A percentile compares a stretch with the other conserved stretches of the same genome.
Evolutionary conservation across 64 coral and sea anemone genomes (phyloP).

Genomic region (Montipora cactus): DNA sequence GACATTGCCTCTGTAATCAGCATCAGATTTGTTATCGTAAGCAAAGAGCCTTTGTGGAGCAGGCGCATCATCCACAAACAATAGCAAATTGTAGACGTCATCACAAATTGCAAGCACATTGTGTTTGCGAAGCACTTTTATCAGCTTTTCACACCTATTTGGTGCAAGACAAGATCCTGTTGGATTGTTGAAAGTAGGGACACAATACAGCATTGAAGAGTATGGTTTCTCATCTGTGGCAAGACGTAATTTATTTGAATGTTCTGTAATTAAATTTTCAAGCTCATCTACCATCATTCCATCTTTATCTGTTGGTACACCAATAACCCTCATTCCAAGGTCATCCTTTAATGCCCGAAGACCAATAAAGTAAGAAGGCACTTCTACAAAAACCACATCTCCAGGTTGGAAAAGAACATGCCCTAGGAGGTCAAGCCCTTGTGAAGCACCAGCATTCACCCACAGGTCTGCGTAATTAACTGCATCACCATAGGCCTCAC

Average conservation of each 20-base stretch:
- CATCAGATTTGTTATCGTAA: constrained; percentile 79
- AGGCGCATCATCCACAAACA: constrained; percentile 60
- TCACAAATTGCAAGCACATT: constrained; percentile 85
- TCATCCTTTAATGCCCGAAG: constrained; percentile 69
- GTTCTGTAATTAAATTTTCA: constrained; percentile 69
- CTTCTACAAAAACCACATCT: constrained; percentile 87
- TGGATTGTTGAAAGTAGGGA: constrained; percentile 92
- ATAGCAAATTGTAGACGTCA: constrained; percentile 88
- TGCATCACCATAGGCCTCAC: constrained; percentile 53
- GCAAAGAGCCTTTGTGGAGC: constrained; percentile 72
- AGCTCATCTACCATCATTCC: constrained; percentile 84
- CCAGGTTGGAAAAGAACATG: constrained; percentile 66
- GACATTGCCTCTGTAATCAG: constrained; percentile 92
- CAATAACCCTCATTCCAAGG: constrained; percentile 69
- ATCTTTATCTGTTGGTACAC: constrained; percentile 72
- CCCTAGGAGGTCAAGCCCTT: constrained; percentile 56
- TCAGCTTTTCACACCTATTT: constrained; percentile 70
- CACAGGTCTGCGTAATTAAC: constrained; percentile 71
- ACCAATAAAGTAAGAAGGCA: constrained; percentile 87
- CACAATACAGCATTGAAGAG: constrained; percentile 74
- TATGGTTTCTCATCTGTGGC: constrained; percentile 71
- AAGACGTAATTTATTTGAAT: constrained; percentile 5
- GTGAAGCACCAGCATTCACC: constrained; percentile 77
- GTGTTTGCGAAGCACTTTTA: constrained; percentile 82
- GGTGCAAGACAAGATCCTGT: constrained; percentile 60